Conservation (phyloP, 1,140 invertebrate genomes). For the Drosophila paulistorum region DNA sequence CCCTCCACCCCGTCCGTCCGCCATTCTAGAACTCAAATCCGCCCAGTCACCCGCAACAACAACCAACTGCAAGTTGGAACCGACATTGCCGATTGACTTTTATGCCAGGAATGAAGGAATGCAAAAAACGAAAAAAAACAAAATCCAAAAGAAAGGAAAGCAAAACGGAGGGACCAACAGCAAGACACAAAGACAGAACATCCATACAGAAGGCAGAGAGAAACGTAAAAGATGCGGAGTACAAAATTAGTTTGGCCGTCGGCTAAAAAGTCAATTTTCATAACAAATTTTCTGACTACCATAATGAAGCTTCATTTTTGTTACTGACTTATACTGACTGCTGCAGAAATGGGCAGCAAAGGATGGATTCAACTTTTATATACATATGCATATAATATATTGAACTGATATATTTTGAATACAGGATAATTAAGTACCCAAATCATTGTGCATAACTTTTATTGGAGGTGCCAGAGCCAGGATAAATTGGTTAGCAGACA, state of each 20-base stretch:
- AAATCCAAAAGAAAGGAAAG: background rate
- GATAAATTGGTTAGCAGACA: too few species aligned
- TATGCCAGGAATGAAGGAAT: conserved; percentile 40
- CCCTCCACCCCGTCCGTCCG: conserved; percentile 15
- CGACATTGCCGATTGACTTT: conserved; percentile 61
- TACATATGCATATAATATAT: background rate
- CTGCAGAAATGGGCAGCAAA: conserved; percentile 25
- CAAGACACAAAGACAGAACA: background rate
- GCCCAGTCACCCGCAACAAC: background rate
- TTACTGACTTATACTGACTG: conserved; percentile 61
- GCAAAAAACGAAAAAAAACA: conserved; percentile 11
- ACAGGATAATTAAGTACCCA: too few species aligned
- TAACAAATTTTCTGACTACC: conserved; percentile 71
- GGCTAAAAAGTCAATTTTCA: conserved; percentile 78
- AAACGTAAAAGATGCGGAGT: conserved; percentile 21
- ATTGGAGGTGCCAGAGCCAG: too few species aligned
- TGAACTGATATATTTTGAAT: background rate
- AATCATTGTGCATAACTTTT: too few species aligned
- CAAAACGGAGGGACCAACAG: background rate
- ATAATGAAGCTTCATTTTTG: conserved; percentile 71
- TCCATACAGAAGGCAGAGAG: background rate
- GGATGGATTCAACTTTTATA: background rate
- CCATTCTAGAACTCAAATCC: conserved; percentile 22
- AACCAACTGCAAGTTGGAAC: conserved; percentile 23
- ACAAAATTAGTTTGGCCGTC: conserved; percentile 74